Conservation (phyloP, 2,113 vertebrate species). For the Gymnogyps californianus region DNA sequence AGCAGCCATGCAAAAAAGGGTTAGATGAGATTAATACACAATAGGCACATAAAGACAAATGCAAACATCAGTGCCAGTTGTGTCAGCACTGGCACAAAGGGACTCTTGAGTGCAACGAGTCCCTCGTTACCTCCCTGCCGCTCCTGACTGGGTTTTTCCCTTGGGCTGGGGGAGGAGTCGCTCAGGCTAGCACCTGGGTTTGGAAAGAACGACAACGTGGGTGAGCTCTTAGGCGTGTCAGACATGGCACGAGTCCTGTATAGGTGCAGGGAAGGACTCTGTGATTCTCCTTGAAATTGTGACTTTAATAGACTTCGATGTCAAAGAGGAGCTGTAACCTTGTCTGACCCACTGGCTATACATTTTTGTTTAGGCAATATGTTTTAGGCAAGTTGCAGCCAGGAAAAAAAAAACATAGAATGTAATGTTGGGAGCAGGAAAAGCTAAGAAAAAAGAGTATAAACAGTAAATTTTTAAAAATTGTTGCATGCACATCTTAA, state of each 20-base stretch:
- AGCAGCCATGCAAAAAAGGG: not conserved
- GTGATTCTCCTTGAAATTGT: not conserved
- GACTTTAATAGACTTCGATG: not conserved
- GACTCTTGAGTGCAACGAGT: not conserved
- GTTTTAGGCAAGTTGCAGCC: not conserved
- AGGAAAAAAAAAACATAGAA: not conserved
- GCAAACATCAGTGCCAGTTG: not conserved
- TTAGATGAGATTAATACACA: not conserved
- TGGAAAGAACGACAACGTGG: not conserved
- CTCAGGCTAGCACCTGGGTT: not conserved
- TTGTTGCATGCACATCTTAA: not conserved
- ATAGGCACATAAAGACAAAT: not conserved
- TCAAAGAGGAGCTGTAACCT: not conserved
- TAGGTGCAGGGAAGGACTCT: not conserved
- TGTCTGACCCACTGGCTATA: not conserved
- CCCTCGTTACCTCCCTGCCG: not conserved
- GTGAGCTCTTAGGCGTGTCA: not conserved
- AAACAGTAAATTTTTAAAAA: not conserved
- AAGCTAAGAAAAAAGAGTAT: not conserved
- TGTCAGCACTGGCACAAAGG: not conserved
- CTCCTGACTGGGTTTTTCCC: not conserved
- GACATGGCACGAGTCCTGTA: not conserved
- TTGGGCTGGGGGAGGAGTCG: not conserved
- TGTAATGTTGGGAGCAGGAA: not conserved
- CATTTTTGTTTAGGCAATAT: not conserved